A percentile compares a stretch with the other conserved stretches of the same genome.
These are phyloP conservation scores for Clostera curtula DNA, from an alignment of 2,888 invertebrate genomes.

Conservation along the genomic window DNA sequence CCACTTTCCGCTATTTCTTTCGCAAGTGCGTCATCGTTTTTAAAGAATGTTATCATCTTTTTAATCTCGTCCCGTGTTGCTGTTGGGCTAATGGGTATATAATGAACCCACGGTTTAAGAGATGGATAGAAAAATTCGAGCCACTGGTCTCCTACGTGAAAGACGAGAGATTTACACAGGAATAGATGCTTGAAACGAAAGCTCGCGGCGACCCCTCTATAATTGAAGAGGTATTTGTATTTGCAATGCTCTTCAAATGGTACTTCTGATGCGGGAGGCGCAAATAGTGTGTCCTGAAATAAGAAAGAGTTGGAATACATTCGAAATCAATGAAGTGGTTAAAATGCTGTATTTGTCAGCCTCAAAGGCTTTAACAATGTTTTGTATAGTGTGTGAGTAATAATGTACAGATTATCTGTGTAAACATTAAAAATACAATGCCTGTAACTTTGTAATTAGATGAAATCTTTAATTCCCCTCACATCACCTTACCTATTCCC, in stretches of 20 bases:
- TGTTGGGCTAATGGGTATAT: conserved; percentile 84
- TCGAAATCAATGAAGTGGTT: too few species aligned
- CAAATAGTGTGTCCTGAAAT: conserved; percentile 92
- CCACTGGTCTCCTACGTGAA: conserved; percentile 97
- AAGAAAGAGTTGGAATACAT: too few species aligned
- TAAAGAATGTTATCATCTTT: conserved; percentile 83
- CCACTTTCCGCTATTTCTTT: conserved; percentile 88
- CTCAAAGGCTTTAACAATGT: too few species aligned
- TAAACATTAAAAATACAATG: too few species aligned
- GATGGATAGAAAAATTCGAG: conserved; percentile 94
- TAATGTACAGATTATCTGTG: too few species aligned
- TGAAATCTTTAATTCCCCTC: too few species aligned
- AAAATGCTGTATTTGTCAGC: too few species aligned
- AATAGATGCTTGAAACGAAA: conserved; percentile 97
- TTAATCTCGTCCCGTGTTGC: conserved; percentile 81
- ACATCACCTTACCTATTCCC: too few species aligned
- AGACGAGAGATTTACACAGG: conserved; percentile 92
- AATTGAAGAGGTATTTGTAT: conserved; percentile 96
- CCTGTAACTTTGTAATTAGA: too few species aligned
- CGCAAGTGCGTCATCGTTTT: conserved; percentile 82
- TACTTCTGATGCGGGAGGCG: conserved; percentile 89
- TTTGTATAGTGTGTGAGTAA: too few species aligned
- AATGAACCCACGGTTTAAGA: conserved; percentile 96
- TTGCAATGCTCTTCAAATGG: conserved; percentile 93
- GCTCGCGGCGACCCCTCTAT: conserved; percentile 97